Conservation (phyloP, 2,113 vertebrate species). For the Felis chaus region DNA sequence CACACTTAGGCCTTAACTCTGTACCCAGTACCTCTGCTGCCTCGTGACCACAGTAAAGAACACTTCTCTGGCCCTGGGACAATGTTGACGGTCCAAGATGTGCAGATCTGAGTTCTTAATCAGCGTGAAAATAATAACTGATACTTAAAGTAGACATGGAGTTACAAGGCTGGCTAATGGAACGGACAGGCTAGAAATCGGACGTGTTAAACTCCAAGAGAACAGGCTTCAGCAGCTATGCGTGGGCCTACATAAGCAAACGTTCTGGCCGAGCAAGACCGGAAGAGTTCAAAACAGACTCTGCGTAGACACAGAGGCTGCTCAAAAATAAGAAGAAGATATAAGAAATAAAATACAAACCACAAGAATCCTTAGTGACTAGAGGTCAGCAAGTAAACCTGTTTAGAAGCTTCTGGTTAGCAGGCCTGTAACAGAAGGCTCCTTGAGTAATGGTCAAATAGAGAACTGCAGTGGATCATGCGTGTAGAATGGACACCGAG, state of each 20-base stretch:
- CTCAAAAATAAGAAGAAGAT: not conserved
- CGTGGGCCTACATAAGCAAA: not conserved
- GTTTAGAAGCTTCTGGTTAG: not conserved
- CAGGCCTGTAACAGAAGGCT: not conserved
- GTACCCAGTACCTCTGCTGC: not conserved
- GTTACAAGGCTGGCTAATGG: not conserved
- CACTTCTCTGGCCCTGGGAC: not conserved
- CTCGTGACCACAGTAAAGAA: not conserved
- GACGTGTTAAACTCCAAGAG: not conserved
- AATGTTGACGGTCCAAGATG: not conserved
- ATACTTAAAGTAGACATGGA: not conserved
- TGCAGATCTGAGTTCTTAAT: not conserved
- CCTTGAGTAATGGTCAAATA: not conserved
- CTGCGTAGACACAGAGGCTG: not conserved
- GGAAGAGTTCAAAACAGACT: not conserved
- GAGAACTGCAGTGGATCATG: accelerated
- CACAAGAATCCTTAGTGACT: not conserved
- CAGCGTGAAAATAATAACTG: not conserved
- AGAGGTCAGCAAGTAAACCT: not conserved
- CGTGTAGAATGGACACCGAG: accelerated
- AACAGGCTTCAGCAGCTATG: not conserved
- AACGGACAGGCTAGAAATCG: not conserved
- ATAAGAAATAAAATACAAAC: not conserved
- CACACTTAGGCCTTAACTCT: not conserved
- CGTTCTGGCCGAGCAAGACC: not conserved